Evolutionary conservation across 1,140 invertebrate species (phyloP).

Genomic region (silkworm (Bombyx mori)): DNA sequence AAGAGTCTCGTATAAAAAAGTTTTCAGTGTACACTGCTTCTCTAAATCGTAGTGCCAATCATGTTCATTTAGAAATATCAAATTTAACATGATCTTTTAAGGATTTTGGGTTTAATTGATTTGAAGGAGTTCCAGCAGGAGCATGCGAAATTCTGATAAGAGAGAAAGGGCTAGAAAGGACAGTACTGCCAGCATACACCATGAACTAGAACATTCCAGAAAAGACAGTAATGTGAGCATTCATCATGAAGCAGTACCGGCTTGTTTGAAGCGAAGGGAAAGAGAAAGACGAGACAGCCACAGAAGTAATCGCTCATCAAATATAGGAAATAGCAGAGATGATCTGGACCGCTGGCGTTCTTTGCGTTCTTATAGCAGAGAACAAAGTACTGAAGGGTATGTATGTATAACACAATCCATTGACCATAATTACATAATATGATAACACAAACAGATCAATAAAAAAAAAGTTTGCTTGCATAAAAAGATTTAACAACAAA

Average conservation of each 20-base stretch:
- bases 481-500: no score
- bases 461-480: no score
- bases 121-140: slow-evolving; percentile 53
- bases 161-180: slow-evolving; percentile 52
- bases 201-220: slow-evolving; percentile 41
- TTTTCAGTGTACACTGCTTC: no score
- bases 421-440: no score
- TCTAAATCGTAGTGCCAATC: no score
- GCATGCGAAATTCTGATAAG: slow-evolving; percentile 49
- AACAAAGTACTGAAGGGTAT: slow-evolving; percentile 60
- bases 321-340: slow-evolving; percentile 59
- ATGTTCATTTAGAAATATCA: neutral
- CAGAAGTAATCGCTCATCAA: slow-evolving; percentile 58
- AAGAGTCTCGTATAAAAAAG: no score
- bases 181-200: slow-evolving; percentile 46
- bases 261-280: slow-evolving; percentile 39
- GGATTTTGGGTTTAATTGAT: neutral
- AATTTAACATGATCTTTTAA: neutral
- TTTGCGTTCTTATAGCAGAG: slow-evolving; percentile 54
- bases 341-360: slow-evolving; percentile 62
- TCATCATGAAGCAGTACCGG: slow-evolving; percentile 37
- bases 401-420: neutral
- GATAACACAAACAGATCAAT: no score
- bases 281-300: slow-evolving; percentile 57
- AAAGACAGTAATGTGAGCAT: slow-evolving; percentile 57